Conservation (phyloP, 1,140 invertebrate genomes). For the Trigoniulus corallinus region DNA sequence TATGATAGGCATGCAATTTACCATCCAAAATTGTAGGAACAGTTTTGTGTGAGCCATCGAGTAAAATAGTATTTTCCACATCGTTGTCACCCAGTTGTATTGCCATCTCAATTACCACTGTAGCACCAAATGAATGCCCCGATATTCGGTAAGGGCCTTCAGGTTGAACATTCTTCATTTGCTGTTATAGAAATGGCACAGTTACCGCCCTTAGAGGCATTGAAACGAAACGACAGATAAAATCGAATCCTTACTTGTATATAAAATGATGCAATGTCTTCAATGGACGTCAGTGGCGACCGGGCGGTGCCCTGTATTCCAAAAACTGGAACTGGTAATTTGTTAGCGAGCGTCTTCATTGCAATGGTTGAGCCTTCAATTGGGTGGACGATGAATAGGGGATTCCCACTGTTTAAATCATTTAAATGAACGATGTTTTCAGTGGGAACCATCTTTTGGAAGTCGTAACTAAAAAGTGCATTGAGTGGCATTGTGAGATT, state of each 20-base stretch:
- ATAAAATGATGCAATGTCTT: conserved; percentile 59
- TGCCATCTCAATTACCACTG: conserved; percentile 85
- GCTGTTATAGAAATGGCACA: conserved; percentile 22
- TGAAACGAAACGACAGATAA: neutral
- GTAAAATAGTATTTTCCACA: conserved; percentile 37
- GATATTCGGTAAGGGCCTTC: conserved; percentile 66
- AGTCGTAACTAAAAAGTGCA: neutral
- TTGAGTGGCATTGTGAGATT: no score
- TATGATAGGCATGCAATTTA: no score
- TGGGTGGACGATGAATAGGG: conserved; percentile 70
- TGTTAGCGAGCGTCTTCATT: conserved; percentile 46
- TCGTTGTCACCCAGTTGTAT: conserved; percentile 52
- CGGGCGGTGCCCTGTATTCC: conserved; percentile 71
- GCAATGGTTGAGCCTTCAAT: conserved; percentile 71
- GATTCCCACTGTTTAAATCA: conserved; percentile 21
- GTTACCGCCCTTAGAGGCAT: neutral
- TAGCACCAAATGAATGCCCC: conserved; percentile 88
- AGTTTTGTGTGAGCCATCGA: conserved; percentile 82
- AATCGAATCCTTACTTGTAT: conserved; percentile 34
- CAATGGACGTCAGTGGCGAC: conserved; percentile 52
- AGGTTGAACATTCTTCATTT: conserved; percentile 55
- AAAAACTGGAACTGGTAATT: conserved; percentile 59
- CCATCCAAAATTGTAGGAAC: conserved; percentile 57
- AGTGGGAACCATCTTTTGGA: conserved; percentile 30
- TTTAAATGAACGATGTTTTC: conserved; percentile 32